Base-by-base conservation (phyloP, 2,797 vertebrate genomes). In the Bufotes viridis region DNA sequence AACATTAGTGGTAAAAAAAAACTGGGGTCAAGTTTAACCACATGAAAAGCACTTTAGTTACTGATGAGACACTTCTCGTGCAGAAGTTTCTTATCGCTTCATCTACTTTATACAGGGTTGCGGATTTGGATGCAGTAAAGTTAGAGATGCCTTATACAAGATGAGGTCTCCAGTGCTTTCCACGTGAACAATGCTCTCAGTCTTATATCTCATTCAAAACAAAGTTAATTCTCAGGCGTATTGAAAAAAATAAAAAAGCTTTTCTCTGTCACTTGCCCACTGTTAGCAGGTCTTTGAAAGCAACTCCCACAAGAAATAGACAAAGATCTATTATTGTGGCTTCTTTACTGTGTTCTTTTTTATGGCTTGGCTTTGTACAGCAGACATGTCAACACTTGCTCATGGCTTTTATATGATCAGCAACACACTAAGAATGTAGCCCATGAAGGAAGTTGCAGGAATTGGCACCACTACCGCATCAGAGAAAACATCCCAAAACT, bases 231-330 rank as follows among this genome's bases (percentile, higher is more conserved):
- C 86, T 82, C 80, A 87, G 80, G 29, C 67, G 69, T n/a, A 42
- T 34, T 42, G 17, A 34, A 60, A 80, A 84, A 26, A 70, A 75
- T n/a, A 14, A 53, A 76, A 55, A 82, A 53, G 58, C 58, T 51
- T 78, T 80, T 13, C 60, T 69, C 57, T n/a, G 74, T 85, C 29
- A 49, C 26, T 67, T 58, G 60, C 78, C 78, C 69, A 58, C 82
- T 85, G 24, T 67, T 53, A 8, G 34, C 61, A 78, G 81, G 75
- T 81, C 87, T 88, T 81, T 88, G 87, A 81, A 75, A 75, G 17
- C 24, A 15, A 81, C 84, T 86, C 83, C 88, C 63, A 89, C 78
- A 8, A 55, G 69, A 57, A 58, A 69, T 69, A 63, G 53, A 85
- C 69, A 80, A 90, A 42, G 65, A 72, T 53, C 75, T 61, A 69